Evolutionary conservation across 2,888 invertebrate genomes (phyloP).

Genomic region (Meandrusa payeni): DNA sequence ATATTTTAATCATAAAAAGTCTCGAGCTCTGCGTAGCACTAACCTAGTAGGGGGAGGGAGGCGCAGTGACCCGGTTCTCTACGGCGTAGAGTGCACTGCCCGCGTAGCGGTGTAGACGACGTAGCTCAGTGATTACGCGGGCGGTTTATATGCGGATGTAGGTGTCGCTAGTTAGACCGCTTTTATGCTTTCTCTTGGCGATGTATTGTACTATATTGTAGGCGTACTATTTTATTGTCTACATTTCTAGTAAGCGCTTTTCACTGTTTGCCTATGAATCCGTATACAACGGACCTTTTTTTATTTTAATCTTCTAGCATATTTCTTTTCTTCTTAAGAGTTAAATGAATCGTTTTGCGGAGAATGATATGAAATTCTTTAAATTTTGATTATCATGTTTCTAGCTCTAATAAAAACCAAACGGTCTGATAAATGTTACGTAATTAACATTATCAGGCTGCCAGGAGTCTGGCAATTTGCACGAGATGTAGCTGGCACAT

Average conservation of each 20-base stretch:
- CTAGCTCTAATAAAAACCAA: not conserved
- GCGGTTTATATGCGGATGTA: constrained; percentile 30
- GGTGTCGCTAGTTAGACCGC: constrained; percentile 28
- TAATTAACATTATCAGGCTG: not conserved
- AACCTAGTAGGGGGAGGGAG: constrained; percentile 32
- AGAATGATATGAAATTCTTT: too few species aligned
- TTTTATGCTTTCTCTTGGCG: constrained; percentile 17
- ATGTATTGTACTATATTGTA: constrained; percentile 13
- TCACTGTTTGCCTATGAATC: not conserved
- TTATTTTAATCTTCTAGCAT: not conserved
- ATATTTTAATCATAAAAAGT: constrained; percentile 33
- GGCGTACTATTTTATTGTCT: constrained; percentile 5
- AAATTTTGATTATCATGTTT: too few species aligned
- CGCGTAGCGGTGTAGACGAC: constrained; percentile 47
- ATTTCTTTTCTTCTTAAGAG: not conserved
- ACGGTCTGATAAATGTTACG: not conserved
- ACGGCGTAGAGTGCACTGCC: constrained; percentile 70
- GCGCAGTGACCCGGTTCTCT: constrained; percentile 66
- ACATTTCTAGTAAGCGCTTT: constrained; percentile 24
- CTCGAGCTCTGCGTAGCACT: constrained; percentile 25
- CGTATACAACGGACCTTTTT: not conserved
- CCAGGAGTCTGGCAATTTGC: not conserved
- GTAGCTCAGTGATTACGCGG: constrained; percentile 31
- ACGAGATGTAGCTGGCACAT: not conserved
- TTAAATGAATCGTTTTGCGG: not conserved